Percentiles rank a stretch among this genome's conserved stretches.
Conservation (phyloP, 2,888 invertebrate genomes). For the Limnephilus rhombicus region DNA sequence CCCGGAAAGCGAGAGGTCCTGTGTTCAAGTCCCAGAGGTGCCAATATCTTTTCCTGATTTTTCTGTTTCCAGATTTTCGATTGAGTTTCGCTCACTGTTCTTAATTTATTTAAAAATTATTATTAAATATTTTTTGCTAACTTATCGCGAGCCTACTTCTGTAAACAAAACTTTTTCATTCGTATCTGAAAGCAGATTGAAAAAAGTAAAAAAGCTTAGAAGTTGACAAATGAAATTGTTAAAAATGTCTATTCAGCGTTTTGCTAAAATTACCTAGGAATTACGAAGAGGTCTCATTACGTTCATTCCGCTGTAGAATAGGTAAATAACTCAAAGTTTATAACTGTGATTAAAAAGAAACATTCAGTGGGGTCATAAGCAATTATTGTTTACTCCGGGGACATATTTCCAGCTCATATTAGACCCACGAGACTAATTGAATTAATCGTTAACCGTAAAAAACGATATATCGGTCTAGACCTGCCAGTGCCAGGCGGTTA, state of each 20-base stretch:
- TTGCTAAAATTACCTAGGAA: neutral
- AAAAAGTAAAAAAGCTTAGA: too few species aligned
- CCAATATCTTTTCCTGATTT: too few species aligned
- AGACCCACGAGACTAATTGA: conserved; percentile 35
- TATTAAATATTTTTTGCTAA: too few species aligned
- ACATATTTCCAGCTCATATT: conserved; percentile 18
- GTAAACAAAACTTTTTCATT: too few species aligned
- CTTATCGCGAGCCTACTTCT: too few species aligned
- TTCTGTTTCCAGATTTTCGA: too few species aligned
- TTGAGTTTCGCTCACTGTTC: too few species aligned
- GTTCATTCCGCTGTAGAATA: neutral
- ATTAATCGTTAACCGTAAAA: conserved; percentile 48
- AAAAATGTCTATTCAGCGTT: neutral
- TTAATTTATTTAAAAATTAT: too few species aligned
- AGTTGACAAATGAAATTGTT: neutral
- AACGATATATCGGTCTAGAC: conserved; percentile 42
- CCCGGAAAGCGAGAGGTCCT: too few species aligned
- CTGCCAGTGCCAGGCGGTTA: conserved; percentile 5
- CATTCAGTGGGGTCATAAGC: conserved; percentile 38
- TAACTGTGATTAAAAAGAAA: conserved; percentile 37
- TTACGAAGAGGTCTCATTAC: neutral
- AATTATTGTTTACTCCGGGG: conserved; percentile 40
- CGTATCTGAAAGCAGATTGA: neutral
- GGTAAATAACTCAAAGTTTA: conserved; percentile 42
- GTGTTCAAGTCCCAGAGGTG: too few species aligned